Base-by-base conservation (phyloP, 2,888 invertebrate genomes). In the Chalcis sispes region DNA sequence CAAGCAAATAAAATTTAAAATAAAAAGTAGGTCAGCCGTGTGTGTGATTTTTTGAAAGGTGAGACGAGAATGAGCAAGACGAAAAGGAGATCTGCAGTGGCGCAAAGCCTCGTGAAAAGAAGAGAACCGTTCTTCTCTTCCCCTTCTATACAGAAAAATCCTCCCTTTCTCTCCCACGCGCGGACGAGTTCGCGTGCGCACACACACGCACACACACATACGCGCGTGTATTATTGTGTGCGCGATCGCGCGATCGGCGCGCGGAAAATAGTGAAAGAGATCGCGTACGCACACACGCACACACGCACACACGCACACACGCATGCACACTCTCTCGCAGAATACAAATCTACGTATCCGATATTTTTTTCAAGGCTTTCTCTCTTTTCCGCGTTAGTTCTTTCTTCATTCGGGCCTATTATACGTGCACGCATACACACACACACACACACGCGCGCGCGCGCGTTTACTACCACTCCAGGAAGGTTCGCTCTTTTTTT, bases 361-460 rank as follows among this genome's bases (percentile, higher is more conserved):
- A 76, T 76, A 72, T 76, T 76, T 76, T 72, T 72, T 76, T 76
- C 76, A 76, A 76, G 76, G 76, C 76, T 76, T 67, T 72, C 62
- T 71, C 65, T 15, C 50, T 50, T 71, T 56, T 65, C 61, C 40
- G 42, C 52, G 48, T 20, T 7, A 3, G n/a, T 10, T 29, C 52
- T 71, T 52, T 42, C 64, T 64, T 75, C 40, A 50, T 59, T 61
- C 48, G 15, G 29, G 32, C 52, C 70, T 32, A 74, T 74, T 74
- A 67, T 70, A 40, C 20, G 56, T 56, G 20, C 62, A 29, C 36
- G 58, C n/a, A n/a, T n/a, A n/a, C n/a, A n/a, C n/a, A n/a, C n/a
- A n/a, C n/a, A n/a, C n/a, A n/a, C n/a, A n/a, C n/a, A n/a, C n/a
- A n/a, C n/a, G n/a, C n/a, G n/a, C n/a, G n/a, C n/a, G n/a, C n/a